These are phyloP conservation scores for Xiphophorus birchmanni DNA, from an alignment of 2,797 vertebrate species.

Conservation along the genomic window DNA sequence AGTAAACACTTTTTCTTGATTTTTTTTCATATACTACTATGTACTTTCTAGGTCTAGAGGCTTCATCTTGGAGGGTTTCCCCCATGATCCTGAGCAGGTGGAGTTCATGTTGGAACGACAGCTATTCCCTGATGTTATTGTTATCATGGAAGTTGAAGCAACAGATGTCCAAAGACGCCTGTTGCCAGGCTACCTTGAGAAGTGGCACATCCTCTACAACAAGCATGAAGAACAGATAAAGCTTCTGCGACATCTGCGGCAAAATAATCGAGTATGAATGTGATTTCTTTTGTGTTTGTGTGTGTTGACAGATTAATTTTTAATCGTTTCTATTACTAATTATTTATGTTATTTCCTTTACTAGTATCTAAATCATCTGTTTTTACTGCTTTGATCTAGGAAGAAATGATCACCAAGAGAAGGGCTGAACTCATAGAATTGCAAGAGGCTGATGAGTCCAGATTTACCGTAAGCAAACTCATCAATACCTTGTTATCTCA, in stretches of 20 bases:
- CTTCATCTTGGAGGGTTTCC: constrained; percentile 95
- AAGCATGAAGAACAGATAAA: constrained; percentile 73
- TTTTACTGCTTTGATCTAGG: constrained; percentile 70
- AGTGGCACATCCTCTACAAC: constrained; percentile 80
- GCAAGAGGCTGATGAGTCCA: constrained; percentile 43
- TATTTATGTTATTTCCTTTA: background rate
- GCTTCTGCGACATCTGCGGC: constrained; percentile 78
- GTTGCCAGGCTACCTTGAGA: constrained; percentile 79
- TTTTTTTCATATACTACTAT: background rate
- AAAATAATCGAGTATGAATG: constrained; percentile 80
- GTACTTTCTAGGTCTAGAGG: constrained; percentile 83
- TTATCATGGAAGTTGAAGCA: constrained; percentile 82
- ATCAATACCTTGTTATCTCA: background rate
- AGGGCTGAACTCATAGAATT: constrained; percentile 87
- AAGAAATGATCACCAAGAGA: constrained; percentile 83
- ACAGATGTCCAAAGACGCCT: constrained; percentile 82
- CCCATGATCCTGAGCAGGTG: constrained; percentile 82
- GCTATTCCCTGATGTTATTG: constrained; percentile 86
- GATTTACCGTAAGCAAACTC: constrained; percentile 62
- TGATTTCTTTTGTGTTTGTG: background rate
- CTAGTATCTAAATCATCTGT: background rate
- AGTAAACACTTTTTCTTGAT: background rate
- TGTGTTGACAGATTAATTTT: background rate
- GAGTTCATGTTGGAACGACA: constrained; percentile 81
- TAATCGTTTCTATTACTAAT: background rate